Evolutionary conservation across 2,888 invertebrate genomes (phyloP).

Genomic region (Chaitophorus viminalis): DNA sequence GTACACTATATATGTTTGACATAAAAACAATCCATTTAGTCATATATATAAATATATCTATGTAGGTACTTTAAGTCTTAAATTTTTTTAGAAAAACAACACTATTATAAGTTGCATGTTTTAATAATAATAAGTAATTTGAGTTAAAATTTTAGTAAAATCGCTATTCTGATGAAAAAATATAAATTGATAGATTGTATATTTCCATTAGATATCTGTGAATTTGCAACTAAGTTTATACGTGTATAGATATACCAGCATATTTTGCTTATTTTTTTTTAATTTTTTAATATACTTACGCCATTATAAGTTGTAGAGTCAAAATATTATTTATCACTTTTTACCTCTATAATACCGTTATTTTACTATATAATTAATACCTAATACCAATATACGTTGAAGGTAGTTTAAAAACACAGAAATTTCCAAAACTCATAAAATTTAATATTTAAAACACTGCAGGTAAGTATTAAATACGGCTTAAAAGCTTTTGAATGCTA

Average conservation of each 20-base stretch:
- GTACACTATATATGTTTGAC: background rate
- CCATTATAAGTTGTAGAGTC: background rate
- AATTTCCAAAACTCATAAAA: constrained; percentile 22
- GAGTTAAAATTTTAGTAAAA: too few relatives aligned
- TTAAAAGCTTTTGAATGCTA: constrained; percentile 45
- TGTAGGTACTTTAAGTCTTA: too few relatives aligned
- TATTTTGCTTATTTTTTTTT: background rate
- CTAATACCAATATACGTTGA: background rate
- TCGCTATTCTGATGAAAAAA: too few relatives aligned
- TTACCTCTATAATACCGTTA: background rate
- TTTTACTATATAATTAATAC: constrained; percentile 28
- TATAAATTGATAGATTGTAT: background rate
- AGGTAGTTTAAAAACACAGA: background rate
- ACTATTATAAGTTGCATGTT: too few relatives aligned
- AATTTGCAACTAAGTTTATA: background rate
- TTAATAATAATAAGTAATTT: too few relatives aligned
- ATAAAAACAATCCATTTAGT: background rate
- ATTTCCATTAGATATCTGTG: background rate
- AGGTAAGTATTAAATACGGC: constrained; percentile 29
- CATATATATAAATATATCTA: too few relatives aligned
- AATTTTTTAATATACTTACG: background rate
- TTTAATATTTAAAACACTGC: constrained; percentile 48
- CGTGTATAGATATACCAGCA: background rate
- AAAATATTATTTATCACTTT: background rate
- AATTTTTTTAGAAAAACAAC: too few relatives aligned